phyloP scores from a whole-genome alignment of 64 coral and sea anemone species.

The Porites lutea region DNA sequence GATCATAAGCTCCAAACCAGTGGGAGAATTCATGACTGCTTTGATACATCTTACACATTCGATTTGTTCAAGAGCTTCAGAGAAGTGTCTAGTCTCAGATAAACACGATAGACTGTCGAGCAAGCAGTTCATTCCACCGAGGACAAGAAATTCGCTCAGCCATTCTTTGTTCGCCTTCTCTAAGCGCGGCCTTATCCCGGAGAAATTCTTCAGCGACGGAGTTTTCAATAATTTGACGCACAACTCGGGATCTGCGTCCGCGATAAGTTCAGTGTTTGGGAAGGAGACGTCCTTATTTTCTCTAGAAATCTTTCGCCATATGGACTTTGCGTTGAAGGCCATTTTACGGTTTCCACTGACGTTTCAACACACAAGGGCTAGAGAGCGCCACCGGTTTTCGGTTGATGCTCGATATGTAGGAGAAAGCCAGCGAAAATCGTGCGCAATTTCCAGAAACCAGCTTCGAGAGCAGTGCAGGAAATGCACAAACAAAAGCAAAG shows the following conservation, averaged over 20 bases:
- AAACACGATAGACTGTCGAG: constrained; percentile 26
- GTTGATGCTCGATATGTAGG: too few relatives aligned
- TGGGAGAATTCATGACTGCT: constrained; percentile 79
- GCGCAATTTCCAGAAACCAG: too few relatives aligned
- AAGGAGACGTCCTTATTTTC: neutral
- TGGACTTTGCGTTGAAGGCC: neutral
- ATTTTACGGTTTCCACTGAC: neutral
- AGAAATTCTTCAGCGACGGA: constrained; percentile 70
- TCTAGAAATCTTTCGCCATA: constrained; percentile 3
- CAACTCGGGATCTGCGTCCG: constrained; percentile 66
- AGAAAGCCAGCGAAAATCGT: too few relatives aligned
- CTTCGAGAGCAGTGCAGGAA: too few relatives aligned
- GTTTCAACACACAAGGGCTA: too few relatives aligned
- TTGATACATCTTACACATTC: constrained; percentile 83
- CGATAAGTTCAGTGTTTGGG: neutral
- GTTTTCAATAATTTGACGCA: constrained; percentile 69
- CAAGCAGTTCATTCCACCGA: constrained; percentile 55
- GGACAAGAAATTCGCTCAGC: constrained; percentile 70
- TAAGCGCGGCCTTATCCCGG: constrained; percentile 30
- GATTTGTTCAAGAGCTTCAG: constrained; percentile 57
- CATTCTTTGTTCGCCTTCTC: constrained; percentile 56
- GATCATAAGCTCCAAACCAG: constrained; percentile 70
- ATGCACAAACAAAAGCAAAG: neutral
- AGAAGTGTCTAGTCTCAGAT: constrained; percentile 44
- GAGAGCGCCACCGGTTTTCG: too few relatives aligned